Evolutionary conservation across 2,113 vertebrate genomes (phyloP), one percentile per base, ranked within the genome.

Genomic region (Psettodes erumei): DNA sequence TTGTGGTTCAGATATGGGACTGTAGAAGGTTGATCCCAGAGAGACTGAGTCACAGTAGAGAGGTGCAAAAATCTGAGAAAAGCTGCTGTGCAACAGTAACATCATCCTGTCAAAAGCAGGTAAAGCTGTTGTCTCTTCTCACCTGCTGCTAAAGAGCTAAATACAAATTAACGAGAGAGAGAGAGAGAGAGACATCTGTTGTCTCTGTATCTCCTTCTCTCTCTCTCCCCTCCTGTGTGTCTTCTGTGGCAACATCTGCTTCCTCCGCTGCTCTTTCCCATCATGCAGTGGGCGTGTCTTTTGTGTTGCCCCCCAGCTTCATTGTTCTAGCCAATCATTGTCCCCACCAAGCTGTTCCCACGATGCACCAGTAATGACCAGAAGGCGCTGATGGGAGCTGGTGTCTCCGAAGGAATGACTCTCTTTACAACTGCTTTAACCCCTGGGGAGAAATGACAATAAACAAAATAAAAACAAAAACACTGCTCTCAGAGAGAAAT

Each of bases 271-370:
- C 80, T 88, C 85, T 86, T 91, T 93, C 91, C 90, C 91, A 93
- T 91, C 90, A 70, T 86, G 80, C 81, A 76, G 90, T 91, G 84
- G 88, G 89, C 86, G 90, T 91, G 90, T 90, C 87, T 79, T 91
- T 91, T 90, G 84, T 92, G 84, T 85, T 89, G 75, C 81, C 85
- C 86, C 82, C 75, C 65, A 85, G 63, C 75, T 77, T 91, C 79
- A 89, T 93, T 93, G 91, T 93, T 91, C 87, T 91, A 92, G 78
- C 91, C 91, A 93, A 93, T 93, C 90, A 93, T 93, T 93, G 90
- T 93, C 86, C 89, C 74, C 32, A 12, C 78, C 85, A 89, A 91
- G 89, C 88, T 87, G 89, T 93, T 93, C 91, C 90, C 91, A 93
- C 90, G 89, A 93, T 89, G 89, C 87, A 91, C 81, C 83, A 90